phyloP scores from a whole-genome alignment of 2,888 invertebrate species.

The Neuroscelio doddi region DNA sequence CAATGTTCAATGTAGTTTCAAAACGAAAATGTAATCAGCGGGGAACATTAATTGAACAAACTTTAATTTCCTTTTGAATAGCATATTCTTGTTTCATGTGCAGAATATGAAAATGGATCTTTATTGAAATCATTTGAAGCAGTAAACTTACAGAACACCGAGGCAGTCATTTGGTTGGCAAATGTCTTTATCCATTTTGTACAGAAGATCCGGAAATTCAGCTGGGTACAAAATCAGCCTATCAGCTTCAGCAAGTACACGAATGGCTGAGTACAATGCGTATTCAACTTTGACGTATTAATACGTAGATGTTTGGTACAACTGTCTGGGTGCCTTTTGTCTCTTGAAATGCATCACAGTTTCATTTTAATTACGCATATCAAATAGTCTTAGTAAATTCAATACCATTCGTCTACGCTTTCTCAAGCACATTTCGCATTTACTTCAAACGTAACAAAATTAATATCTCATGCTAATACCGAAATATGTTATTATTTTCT shows the following conservation, averaged over 20 bases:
- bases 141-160: not conserved
- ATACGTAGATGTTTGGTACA: slow-evolving; percentile 2
- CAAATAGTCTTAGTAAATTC: not conserved
- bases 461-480: too few species aligned
- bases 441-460: too few species aligned
- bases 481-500: too few species aligned
- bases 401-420: too few species aligned
- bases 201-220: slow-evolving; percentile 13
- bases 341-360: not conserved
- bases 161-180: not conserved
- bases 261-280: slow-evolving; percentile 1
- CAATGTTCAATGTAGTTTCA: too few species aligned
- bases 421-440: too few species aligned
- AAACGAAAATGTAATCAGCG: too few species aligned
- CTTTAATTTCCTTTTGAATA: too few species aligned
- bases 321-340: not conserved
- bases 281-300: slow-evolving; percentile 19
- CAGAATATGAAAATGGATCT: too few species aligned
- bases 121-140: too few species aligned
- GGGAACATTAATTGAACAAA: too few species aligned
- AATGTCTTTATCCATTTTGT: slow-evolving; percentile 4
- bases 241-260: not conserved
- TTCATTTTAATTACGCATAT: not conserved
- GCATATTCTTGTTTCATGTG: too few species aligned
- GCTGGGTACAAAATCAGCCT: not conserved